Percentiles rank a stretch among this genome's conserved stretches.
These are phyloP conservation scores for Paragorgia papillata DNA, from an alignment of 92 coral and sea anemone species.

Conservation along the genomic window DNA sequence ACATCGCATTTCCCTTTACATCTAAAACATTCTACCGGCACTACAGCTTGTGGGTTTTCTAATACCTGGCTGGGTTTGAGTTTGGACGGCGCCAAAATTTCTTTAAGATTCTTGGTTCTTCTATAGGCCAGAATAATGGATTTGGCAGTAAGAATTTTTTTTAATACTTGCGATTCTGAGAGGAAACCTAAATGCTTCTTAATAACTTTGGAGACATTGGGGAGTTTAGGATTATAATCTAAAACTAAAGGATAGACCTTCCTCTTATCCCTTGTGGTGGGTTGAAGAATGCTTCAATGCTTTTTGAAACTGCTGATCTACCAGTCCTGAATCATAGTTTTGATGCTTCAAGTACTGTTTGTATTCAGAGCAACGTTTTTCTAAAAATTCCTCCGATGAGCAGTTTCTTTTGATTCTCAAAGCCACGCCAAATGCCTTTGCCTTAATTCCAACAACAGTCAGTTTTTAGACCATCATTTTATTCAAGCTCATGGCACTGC, in stretches of 20 bases:
- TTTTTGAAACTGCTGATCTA: slow-evolving; percentile 39
- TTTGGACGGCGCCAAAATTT: too few relatives aligned
- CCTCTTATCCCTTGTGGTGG: background rate
- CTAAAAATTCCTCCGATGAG: slow-evolving; percentile 8
- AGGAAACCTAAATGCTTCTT: slow-evolving; percentile 15
- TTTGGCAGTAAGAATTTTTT: slow-evolving; percentile 34
- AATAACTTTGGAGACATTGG: background rate
- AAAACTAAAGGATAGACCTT: slow-evolving; percentile 26
- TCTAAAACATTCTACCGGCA: slow-evolving; percentile 35
- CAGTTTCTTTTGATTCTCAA: slow-evolving; percentile 18
- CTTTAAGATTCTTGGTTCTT: slow-evolving; percentile 36
- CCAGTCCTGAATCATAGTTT: slow-evolving; percentile 17
- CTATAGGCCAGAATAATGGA: slow-evolving; percentile 37
- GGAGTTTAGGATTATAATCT: slow-evolving; percentile 7
- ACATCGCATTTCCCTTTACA: slow-evolving; percentile 26
- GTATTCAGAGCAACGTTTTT: slow-evolving; percentile 31
- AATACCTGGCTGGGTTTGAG: too few relatives aligned
- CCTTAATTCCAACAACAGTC: too few relatives aligned
- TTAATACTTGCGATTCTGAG: background rate
- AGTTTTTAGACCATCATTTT: too few relatives aligned
- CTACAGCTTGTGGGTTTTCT: too few relatives aligned
- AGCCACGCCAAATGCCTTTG: too few relatives aligned
- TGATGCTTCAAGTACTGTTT: slow-evolving; percentile 12
- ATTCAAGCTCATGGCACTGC: too few relatives aligned
- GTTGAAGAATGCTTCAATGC: background rate